phyloP scores from a whole-genome alignment of 2,888 invertebrate species.

The Arrhopalites spinosus region DNA sequence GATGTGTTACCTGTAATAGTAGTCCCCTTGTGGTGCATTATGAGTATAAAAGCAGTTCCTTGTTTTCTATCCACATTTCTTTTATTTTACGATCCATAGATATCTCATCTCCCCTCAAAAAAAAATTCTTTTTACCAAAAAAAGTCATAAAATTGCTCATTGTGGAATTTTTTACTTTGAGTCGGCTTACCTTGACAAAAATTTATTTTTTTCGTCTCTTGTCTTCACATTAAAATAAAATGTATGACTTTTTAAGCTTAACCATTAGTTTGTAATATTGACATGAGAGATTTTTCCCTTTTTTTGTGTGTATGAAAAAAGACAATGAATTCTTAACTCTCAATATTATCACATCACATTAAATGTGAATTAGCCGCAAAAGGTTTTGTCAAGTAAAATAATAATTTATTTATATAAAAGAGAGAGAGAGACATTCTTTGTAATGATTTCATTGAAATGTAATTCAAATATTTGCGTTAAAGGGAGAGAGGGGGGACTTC shows the following conservation, averaged over 20 bases:
- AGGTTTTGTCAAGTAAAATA: background rate
- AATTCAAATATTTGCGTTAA: no score
- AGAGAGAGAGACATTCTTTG: no score
- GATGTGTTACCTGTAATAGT: no score
- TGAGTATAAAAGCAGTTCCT: conserved; percentile 22
- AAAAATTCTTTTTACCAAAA: background rate
- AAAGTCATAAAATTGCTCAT: conserved; percentile 16
- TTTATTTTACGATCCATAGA: conserved; percentile 4
- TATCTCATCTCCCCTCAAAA: background rate
- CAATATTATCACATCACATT: background rate
- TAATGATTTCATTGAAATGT: no score
- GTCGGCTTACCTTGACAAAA: conserved; percentile 15
- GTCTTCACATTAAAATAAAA: background rate
- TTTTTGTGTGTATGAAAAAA: no score
- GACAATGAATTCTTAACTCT: conserved; percentile 4
- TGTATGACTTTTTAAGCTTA: background rate
- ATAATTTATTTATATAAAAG: background rate
- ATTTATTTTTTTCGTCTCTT: background rate
- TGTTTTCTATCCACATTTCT: background rate
- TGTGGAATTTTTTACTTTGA: background rate
- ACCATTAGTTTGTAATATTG: no score
- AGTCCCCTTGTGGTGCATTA: background rate
- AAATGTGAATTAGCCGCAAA: background rate
- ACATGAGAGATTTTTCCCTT: no score
- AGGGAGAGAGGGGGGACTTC: no score